Base-by-base conservation (phyloP, 2,888 invertebrate genomes). In the Platerodrilus igneus region DNA sequence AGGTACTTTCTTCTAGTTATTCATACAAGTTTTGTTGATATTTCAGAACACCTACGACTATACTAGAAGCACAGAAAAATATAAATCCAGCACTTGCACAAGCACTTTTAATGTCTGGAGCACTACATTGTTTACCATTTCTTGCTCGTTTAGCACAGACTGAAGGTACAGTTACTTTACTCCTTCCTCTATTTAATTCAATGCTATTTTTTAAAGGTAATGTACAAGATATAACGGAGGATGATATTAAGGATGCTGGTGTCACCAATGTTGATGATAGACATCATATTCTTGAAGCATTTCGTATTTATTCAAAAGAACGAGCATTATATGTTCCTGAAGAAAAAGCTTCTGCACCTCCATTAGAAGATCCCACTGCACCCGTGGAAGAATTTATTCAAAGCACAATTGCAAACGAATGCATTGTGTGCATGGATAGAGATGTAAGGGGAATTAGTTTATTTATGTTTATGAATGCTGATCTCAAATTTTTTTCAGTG, bases 371-470 rank as follows among this genome's bases (percentile, higher is more conserved):
- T 47, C 58, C 61, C 17, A 64, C 61, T 42, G 63, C 62, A 27
- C 63, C 68, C 5, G 54, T 57, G 17, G 13, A 29, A 5, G 43
- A 48, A 15, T 16, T 18, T 41, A 41, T 45, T 31, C 51, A 58
- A 26, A 47, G 52, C 38, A 55, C 64, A 21, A 62, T 62, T 26
- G 71, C 71, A 45, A 72, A 78, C 5, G 90, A 91, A 69, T 91
- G 91, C 72, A 85, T 88, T 20, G 75, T 91, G 53, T 91, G 90
- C 64, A 78, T 91, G 78, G 88, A 89, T 66, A 68, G 71, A 51
- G 66, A 71, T 68, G 83, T 83, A 70, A 74, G 72, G 34, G 18
- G 27, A 20, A 14, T 26, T 18, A 1, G 9, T n/a, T 17, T 4
- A 21, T 10, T 16, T n/a, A 13, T 28, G 14, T 37, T 29, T 37